Base-by-base conservation (phyloP, 1,140 invertebrate species). In the Plodia interpunctella region DNA sequence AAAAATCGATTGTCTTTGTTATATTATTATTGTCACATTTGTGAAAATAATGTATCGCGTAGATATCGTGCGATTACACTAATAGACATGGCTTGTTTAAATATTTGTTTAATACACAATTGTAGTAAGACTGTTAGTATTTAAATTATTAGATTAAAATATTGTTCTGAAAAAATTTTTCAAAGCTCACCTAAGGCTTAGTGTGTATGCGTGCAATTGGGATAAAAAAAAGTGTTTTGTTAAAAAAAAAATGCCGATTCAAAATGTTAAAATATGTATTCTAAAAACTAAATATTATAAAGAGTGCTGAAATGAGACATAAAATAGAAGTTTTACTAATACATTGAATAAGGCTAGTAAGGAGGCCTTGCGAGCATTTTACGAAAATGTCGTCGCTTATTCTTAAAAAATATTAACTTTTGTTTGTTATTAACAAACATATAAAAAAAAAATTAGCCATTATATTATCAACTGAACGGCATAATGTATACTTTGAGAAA, bases 291-390 rank as follows among this genome's bases (percentile, higher is more conserved):
- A 51, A 51, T 11, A 51, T 51, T 51, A 51, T 51, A 51, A 51
- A 51, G 49, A 51, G 49, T 51, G 49, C 49, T 19, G 20, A 19
- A 51, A 51, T 19, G 49, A 51, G 49, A 51, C 49, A 51, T 19
- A 51, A 20, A 19, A 51, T 51, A 20, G 20, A 19, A 18, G 5
- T 17, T 19, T 19, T 51, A 20, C 17, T 51, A 11, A 35, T 35
- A 35, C 4, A 35, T 35, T 35, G 32, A 5, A 35, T 35, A 35
- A 35, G 32, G 10, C 8, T 35, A 35, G 32, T 35, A 5, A 35
- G 32, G 13, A 35, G 32, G 13, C 32, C 32, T 35, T 35, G 32
- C 32, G 32, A 35, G 32, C 32, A 35, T 35, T 35, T 35, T 35
- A 35, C 32, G 32, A 35, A 35, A 30, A 5, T 30, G 4, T 5